Conservation (phyloP, 2,888 invertebrate genomes). For the Drosophila macrothrix region DNA sequence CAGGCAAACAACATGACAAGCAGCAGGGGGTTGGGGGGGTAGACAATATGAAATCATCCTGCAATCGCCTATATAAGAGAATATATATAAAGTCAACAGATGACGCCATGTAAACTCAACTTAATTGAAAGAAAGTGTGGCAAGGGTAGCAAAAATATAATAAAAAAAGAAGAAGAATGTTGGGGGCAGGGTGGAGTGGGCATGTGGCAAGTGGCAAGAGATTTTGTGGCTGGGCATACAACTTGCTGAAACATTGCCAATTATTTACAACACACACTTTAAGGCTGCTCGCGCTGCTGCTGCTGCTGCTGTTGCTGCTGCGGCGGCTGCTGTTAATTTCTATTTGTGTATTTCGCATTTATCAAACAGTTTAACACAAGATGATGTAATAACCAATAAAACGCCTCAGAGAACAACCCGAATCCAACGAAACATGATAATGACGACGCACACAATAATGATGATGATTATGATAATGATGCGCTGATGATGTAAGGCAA, state of each 20-base stretch:
- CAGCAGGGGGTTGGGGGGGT: neutral
- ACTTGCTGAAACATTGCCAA: conserved; percentile 65
- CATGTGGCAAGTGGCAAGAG: neutral
- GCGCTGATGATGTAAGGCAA: conserved; percentile 41
- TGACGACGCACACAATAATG: neutral
- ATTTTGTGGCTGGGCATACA: conserved; percentile 21
- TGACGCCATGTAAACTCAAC: neutral
- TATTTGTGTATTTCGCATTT: conserved; percentile 46
- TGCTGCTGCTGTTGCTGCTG: conserved; percentile 7
- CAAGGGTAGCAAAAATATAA: neutral
- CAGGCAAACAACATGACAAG: conserved; percentile 1
- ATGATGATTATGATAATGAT: neutral
- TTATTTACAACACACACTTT: conserved; percentile 52
- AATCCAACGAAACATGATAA: conserved; percentile 6
- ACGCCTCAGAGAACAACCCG: conserved; percentile 21
- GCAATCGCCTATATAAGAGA: neutral
- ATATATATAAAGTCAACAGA: conserved; percentile 6
- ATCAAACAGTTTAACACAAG: conserved; percentile 53
- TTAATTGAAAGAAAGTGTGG: neutral
- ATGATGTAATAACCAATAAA: conserved; percentile 68
- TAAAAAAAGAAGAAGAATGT: neutral
- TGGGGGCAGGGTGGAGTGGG: neutral
- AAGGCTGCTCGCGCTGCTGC: conserved; percentile 12
- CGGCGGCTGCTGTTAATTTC: conserved; percentile 24
- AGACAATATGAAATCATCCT: conserved; percentile 36